Evolutionary conservation across 2,888 invertebrate genomes (phyloP).

Genomic region (Agriopis marginaria): DNA sequence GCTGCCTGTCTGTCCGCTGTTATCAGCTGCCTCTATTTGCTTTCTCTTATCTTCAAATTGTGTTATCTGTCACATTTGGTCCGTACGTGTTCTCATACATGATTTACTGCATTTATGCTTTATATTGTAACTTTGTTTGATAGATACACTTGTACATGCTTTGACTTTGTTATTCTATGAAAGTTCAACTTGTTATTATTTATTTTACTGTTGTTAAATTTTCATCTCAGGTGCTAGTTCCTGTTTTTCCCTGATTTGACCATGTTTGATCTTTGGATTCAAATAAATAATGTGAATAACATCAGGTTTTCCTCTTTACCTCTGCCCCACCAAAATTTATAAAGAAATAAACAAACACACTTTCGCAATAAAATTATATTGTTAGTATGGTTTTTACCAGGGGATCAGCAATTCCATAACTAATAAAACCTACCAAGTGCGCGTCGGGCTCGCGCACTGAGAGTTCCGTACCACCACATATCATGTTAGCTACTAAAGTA

Average conservation of each 20-base stretch:
- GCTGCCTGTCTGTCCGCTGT: slow-evolving; percentile 50
- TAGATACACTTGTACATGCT: slow-evolving; percentile 27
- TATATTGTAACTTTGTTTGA: slow-evolving; percentile 22
- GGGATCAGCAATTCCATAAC: no score
- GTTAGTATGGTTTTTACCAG: no score
- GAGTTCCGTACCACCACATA: no score
- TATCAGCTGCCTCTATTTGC: slow-evolving; percentile 58
- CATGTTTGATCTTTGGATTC: slow-evolving; percentile 48
- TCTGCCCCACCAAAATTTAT: no score
- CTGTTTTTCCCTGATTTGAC: slow-evolving; percentile 53
- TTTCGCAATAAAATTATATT: no score
- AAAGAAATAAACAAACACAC: no score
- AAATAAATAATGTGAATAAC: slow-evolving; percentile 37
- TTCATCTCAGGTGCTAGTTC: slow-evolving; percentile 58
- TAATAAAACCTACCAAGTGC: no score
- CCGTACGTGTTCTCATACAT: slow-evolving; percentile 49
- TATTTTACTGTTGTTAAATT: slow-evolving; percentile 45
- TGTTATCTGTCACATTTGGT: slow-evolving; percentile 47
- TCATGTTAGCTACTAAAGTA: no score
- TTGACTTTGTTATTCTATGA: slow-evolving; percentile 41
- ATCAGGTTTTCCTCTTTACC: neutral
- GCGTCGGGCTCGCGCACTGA: no score
- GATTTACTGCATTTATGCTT: slow-evolving; percentile 36
- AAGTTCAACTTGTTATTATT: slow-evolving; percentile 43
- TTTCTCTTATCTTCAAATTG: slow-evolving; percentile 47